phyloP scores from a whole-genome alignment of 92 coral and sea anemone species.

The Epizoanthus rinbou region DNA sequence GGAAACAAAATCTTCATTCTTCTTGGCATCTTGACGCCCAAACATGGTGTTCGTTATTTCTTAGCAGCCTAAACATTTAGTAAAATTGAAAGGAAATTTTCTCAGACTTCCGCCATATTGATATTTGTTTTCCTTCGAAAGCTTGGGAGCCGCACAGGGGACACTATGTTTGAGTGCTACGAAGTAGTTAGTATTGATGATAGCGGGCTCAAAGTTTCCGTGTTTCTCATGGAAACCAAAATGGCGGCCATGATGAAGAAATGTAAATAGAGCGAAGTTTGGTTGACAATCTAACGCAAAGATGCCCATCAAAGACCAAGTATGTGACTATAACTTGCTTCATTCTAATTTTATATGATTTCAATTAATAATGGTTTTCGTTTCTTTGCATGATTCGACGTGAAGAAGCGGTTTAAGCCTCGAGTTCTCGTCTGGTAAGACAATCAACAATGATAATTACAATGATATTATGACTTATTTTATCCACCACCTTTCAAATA shows the following conservation, averaged over 20 bases:
- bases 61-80: not conserved
- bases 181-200: slow-evolving; percentile 6
- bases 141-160: slow-evolving; percentile 53
- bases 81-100: not conserved
- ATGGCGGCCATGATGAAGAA: slow-evolving; percentile 58
- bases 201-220: slow-evolving; percentile 54
- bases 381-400: not conserved
- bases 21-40: slow-evolving; percentile 61
- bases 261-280: slow-evolving; percentile 6
- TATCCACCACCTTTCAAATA: no score
- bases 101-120: slow-evolving; percentile 56
- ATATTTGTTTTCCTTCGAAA: slow-evolving; percentile 5
- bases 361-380: not conserved
- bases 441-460: no score
- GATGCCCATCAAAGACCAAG: slow-evolving; percentile 75
- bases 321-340: slow-evolving; percentile 15
- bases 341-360: not conserved
- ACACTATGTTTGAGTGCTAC: slow-evolving; percentile 6
- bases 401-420: slow-evolving; percentile 68
- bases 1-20: slow-evolving; percentile 76
- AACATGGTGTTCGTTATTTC: slow-evolving; percentile 59
- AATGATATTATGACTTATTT: not conserved
- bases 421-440: slow-evolving; percentile 85
- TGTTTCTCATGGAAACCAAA: slow-evolving; percentile 77
- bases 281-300: slow-evolving; percentile 1